phyloP scores from a whole-genome alignment of 2,888 invertebrate species.

The Aspidiotus rigidus region DNA sequence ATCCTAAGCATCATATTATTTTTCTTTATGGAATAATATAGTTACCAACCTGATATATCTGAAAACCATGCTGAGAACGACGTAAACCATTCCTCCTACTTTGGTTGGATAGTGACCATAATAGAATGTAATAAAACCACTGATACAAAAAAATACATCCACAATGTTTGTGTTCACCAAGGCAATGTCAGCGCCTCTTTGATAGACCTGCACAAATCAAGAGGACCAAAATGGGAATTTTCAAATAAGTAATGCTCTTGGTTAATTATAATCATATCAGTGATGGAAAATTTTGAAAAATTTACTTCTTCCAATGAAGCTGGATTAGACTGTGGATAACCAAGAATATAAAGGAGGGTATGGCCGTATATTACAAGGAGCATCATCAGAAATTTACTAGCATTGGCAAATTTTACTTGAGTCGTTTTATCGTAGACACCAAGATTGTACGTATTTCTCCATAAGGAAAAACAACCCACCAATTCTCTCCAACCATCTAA shows the following conservation, averaged over 20 bases:
- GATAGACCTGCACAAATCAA: constrained; percentile 21
- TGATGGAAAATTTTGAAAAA: neutral
- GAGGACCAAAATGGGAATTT: neutral
- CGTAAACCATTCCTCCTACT: constrained; percentile 38
- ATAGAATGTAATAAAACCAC: constrained; percentile 39
- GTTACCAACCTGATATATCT: constrained; percentile 39
- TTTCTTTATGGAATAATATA: too few species aligned
- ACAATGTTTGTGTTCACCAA: constrained; percentile 37
- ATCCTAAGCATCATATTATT: too few species aligned
- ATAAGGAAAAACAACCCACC: constrained; percentile 20
- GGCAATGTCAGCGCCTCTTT: constrained; percentile 28
- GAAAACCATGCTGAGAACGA: constrained; percentile 38
- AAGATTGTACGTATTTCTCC: constrained; percentile 28
- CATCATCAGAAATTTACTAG: constrained; percentile 36
- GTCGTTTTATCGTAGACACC: constrained; percentile 27
- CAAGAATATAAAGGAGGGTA: constrained; percentile 32
- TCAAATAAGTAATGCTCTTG: too few species aligned
- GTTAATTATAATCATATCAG: neutral
- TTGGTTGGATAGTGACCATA: constrained; percentile 38
- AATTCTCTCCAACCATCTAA: constrained; percentile 29
- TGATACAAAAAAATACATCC: constrained; percentile 40
- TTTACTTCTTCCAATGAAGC: constrained; percentile 25
- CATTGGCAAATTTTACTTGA: constrained; percentile 31
- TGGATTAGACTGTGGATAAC: constrained; percentile 30
- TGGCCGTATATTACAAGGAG: constrained; percentile 36